Percentiles rank a stretch among this genome's conserved stretches.
phyloP scores from a whole-genome alignment of 2,888 invertebrate genomes.

The Eristalis arbustorum region DNA sequence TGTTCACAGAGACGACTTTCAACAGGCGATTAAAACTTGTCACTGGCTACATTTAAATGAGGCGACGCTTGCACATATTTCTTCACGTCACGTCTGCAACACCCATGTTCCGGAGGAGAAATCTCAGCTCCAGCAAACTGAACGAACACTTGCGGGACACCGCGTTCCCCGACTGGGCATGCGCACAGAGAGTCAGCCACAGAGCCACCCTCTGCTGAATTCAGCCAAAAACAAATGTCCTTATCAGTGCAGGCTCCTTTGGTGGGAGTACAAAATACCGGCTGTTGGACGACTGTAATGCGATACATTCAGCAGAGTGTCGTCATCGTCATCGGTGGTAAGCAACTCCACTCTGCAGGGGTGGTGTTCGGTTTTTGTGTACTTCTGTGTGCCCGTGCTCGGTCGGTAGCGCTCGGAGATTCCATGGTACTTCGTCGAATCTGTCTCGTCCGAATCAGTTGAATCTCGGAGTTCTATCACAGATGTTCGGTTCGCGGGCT shows the following conservation, averaged over 20 bases:
- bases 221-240: slow-evolving; percentile 36
- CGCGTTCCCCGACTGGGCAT: not conserved
- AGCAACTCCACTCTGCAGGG: slow-evolving; percentile 27
- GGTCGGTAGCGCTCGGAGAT: slow-evolving; percentile 37
- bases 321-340: slow-evolving; percentile 7
- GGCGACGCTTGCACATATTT: slow-evolving; percentile 37
- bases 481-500: slow-evolving; percentile 61
- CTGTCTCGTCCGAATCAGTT: slow-evolving; percentile 44
- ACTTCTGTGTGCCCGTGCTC: slow-evolving; percentile 25
- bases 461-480: slow-evolving; percentile 43
- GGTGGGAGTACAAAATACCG: slow-evolving; percentile 47
- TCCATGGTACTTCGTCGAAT: slow-evolving; percentile 35
- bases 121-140: slow-evolving; percentile 16
- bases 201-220: slow-evolving; percentile 45
- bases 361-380: slow-evolving; percentile 34
- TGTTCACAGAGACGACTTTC: slow-evolving; percentile 46
- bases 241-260: slow-evolving; percentile 53
- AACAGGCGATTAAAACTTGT: slow-evolving; percentile 70
- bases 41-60: slow-evolving; percentile 61
- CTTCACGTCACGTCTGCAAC: slow-evolving; percentile 10
- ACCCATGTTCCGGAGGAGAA: not conserved
- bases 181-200: slow-evolving; percentile 37
- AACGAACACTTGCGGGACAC: slow-evolving; percentile 33
- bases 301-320: slow-evolving; percentile 57
- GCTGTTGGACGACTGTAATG: slow-evolving; percentile 29